Evolutionary conservation across 1,140 invertebrate species (phyloP).

Genomic region (Brachionus asplanchnoidis): DNA sequence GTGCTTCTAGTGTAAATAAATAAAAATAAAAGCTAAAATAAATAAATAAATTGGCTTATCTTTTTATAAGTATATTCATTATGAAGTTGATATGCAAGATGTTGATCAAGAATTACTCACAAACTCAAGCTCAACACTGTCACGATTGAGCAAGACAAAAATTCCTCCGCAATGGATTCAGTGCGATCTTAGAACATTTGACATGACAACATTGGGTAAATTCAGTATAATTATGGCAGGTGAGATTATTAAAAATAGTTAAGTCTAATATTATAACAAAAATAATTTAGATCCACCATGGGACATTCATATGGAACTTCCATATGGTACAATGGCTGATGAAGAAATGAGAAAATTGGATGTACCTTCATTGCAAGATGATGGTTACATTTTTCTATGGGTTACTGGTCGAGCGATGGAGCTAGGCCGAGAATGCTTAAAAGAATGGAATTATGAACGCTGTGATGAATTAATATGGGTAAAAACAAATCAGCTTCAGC

Average conservation of each 20-base stretch:
- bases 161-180: conserved; percentile 85
- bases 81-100: conserved; percentile 37
- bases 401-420: conserved; percentile 74
- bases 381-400: conserved; percentile 93
- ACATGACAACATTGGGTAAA: conserved; percentile 84
- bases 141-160: background rate
- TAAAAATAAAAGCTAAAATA: too few relatives aligned
- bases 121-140: background rate
- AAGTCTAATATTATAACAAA: conserved; percentile 63
- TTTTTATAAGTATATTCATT: conserved; percentile 41
- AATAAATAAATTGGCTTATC: too few relatives aligned
- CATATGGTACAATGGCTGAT: conserved; percentile 97
- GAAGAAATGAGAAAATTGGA: conserved; percentile 94
- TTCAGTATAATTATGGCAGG: conserved; percentile 57
- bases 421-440: conserved; percentile 71
- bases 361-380: conserved; percentile 82
- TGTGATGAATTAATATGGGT: conserved; percentile 98
- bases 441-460: conserved; percentile 88
- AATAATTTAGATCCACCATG: conserved; percentile 87
- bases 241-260: background rate
- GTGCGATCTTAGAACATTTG: conserved; percentile 86
- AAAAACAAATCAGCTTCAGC: conserved; percentile 93
- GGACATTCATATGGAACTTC: conserved; percentile 97
- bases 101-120: conserved; percentile 19
- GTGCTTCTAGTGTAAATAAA: too few relatives aligned